Evolutionary conservation across 2,113 vertebrate species (phyloP).

Genomic region (Bubalus kerabau): DNA sequence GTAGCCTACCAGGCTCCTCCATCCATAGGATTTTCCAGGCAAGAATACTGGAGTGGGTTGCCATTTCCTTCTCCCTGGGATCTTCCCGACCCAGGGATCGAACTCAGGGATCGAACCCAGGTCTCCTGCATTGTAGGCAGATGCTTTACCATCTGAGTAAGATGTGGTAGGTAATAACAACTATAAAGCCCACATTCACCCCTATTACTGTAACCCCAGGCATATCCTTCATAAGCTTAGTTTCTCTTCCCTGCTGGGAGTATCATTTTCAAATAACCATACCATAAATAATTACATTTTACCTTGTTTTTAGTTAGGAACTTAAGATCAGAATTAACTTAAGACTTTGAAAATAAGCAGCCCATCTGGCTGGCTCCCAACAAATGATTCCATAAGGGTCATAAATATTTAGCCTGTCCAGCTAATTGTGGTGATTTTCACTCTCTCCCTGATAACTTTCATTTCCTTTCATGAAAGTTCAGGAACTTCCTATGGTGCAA

Average conservation of each 20-base stretch:
- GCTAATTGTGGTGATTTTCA: not conserved
- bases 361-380: not conserved
- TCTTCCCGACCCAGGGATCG: not conserved
- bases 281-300: not conserved
- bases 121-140: not conserved
- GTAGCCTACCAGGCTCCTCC: no score
- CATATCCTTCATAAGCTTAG: not conserved
- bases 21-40: no score
- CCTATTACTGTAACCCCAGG: not conserved
- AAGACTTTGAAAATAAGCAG: not conserved
- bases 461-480: constrained; percentile 22
- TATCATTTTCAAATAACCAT: constrained; percentile 14
- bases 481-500: not conserved
- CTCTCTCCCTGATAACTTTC: constrained; percentile 2
- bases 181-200: not conserved
- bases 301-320: not conserved
- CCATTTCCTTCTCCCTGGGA: no score
- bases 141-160: not conserved
- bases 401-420: not conserved
- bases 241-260: not conserved
- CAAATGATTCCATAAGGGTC: not conserved
- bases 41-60: no score
- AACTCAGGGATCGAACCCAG: not conserved
- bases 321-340: not conserved
- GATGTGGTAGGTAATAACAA: not conserved